Base-by-base conservation (phyloP, 2,113 vertebrate genomes). In the Heterochromis multidens region DNA sequence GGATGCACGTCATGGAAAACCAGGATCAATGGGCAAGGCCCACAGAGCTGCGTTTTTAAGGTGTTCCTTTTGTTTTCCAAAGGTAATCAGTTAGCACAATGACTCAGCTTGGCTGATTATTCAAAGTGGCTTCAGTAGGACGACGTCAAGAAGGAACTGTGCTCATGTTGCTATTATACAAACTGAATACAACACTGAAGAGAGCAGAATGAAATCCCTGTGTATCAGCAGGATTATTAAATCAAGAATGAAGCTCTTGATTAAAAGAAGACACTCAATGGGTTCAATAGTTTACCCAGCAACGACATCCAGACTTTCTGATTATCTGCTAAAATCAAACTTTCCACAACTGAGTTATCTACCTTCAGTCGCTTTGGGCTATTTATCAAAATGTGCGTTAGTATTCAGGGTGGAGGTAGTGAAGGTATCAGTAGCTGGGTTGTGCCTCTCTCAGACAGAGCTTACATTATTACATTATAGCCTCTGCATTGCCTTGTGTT, bases 1-100 rank as follows among this genome's bases (percentile, higher is more conserved):
- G 78, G 88, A 92, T 87, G 90, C 91, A 89, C 92, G 94, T 95
- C 95, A 96, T 95, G 94, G 93, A 96, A 95, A 94, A 95, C 84
- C 86, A 91, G 89, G 90, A 95, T 95, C 91, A 95, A 94, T 95
- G 93, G 87, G 93, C 92, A 88, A 25, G 87, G 89, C 91, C 76
- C 46, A 9, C 80, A 67, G 81, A 80, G 79, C 87, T 40, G 84
- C 81, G 81, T 89, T 91, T 90, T 92, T 67, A 93, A 94, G 92
- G 93, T 95, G 93, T 93, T 94, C 89, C 89, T 93, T 93, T 93
- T 94, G 92, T 94, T 95, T 94, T 93, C 90, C 89, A 54, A 87
- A 92, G 93, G 92, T 94, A 93, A 94, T 94, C 91, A 93, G 95
- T 92, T 80, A 90, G 86, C 90, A 78, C 85, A 57, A 25, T 95